phyloP scores from a whole-genome alignment of 2,888 invertebrate species.

The Chrysodeixis includens region DNA sequence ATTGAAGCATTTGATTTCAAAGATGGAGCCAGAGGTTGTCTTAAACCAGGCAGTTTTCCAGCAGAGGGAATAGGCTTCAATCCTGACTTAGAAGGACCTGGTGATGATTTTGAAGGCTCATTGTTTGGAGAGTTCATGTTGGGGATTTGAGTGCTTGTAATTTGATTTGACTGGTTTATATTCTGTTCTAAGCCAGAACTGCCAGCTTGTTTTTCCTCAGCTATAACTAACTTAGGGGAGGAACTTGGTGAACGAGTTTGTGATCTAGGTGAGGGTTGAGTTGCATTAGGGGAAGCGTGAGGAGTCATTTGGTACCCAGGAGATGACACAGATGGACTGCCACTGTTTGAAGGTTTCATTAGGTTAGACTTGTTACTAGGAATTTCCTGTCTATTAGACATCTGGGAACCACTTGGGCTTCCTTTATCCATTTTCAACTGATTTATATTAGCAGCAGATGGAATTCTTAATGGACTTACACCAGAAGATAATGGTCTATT shows the following conservation, averaged over 20 bases:
- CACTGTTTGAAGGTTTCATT: conserved; percentile 66
- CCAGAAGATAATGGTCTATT: conserved; percentile 71
- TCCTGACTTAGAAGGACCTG: conserved; percentile 77
- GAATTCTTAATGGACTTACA: conserved; percentile 75
- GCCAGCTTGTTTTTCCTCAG: conserved; percentile 83
- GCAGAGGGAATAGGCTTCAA: conserved; percentile 73
- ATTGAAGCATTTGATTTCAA: conserved; percentile 71
- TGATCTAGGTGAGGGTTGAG: conserved; percentile 81
- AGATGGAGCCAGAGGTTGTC: conserved; percentile 74
- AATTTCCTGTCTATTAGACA: conserved; percentile 72
- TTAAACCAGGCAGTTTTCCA: conserved; percentile 74
- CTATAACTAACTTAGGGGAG: conserved; percentile 86
- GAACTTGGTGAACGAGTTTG: conserved; percentile 87
- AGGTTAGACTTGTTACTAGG: conserved; percentile 67
- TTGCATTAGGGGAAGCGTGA: conserved; percentile 69
- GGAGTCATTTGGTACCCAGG: conserved; percentile 72
- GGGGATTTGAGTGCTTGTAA: conserved; percentile 80
- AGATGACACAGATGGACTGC: conserved; percentile 69
- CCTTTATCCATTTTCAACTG: conserved; percentile 79
- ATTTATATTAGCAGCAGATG: conserved; percentile 72
- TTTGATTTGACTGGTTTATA: conserved; percentile 82
- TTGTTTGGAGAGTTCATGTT: conserved; percentile 72
- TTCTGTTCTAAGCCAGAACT: conserved; percentile 70
- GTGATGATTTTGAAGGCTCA: conserved; percentile 73
- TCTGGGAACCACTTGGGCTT: conserved; percentile 63